phyloP scores from a whole-genome alignment of 2,113 vertebrate species.

The Ciconia maguari region DNA sequence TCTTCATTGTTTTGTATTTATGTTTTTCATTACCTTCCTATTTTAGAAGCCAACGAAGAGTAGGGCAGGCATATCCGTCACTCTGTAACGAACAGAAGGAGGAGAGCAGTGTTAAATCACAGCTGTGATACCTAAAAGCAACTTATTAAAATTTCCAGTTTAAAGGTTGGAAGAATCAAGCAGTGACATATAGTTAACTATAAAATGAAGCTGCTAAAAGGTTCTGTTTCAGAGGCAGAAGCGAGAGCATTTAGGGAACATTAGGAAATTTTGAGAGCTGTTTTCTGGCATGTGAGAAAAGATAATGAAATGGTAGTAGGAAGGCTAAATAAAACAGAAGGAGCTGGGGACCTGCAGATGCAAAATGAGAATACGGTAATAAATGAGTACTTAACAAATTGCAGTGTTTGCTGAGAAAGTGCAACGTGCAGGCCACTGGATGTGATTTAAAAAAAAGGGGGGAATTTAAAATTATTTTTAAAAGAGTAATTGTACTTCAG shows the following conservation, averaged over 20 bases:
- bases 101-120: neutral
- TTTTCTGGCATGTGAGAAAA: neutral
- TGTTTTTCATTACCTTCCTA: neutral
- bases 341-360: neutral
- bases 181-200: neutral
- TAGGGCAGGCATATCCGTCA: neutral
- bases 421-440: fast-evolving
- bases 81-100: neutral
- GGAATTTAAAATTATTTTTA: neutral
- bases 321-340: neutral
- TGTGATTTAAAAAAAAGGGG: too few species aligned
- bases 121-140: neutral
- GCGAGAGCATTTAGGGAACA: neutral
- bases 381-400: neutral
- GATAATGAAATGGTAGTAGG: neutral
- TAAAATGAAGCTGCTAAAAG: neutral
- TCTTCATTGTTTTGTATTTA: neutral
- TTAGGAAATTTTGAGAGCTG: neutral
- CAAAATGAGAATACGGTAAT: neutral
- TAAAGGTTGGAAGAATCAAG: neutral
- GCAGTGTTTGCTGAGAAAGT: neutral
- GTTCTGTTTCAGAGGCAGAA: neutral
- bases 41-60: neutral
- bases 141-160: neutral
- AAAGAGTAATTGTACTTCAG: neutral